phyloP scores from a whole-genome alignment of 1,140 invertebrate species.

The Bombus consobrinus region DNA sequence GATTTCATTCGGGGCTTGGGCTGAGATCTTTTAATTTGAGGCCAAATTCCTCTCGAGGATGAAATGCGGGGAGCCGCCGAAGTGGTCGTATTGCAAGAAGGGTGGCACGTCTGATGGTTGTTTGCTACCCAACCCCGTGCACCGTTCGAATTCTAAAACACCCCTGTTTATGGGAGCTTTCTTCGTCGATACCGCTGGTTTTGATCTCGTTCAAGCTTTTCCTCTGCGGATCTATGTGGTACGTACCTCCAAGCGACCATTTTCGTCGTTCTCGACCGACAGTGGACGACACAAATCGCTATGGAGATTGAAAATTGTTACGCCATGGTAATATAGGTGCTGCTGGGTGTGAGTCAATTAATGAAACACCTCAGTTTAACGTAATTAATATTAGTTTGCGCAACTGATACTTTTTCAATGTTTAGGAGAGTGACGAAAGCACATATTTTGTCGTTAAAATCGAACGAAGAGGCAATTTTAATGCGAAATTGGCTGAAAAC shows the following conservation, averaged over 20 bases:
- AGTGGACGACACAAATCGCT: not conserved
- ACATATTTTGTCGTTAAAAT: too few species aligned
- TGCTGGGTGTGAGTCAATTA: too few species aligned
- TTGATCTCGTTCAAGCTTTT: conserved; percentile 44
- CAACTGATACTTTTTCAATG: too few species aligned
- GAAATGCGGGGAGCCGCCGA: conserved; percentile 75
- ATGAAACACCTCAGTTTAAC: too few species aligned
- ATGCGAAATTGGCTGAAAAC: too few species aligned
- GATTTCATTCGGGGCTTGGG: conserved; percentile 74
- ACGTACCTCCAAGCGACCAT: not conserved
- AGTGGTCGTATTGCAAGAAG: conserved; percentile 70
- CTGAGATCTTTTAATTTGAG: conserved; percentile 82
- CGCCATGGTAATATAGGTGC: too few species aligned
- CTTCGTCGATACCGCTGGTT: conserved; percentile 41
- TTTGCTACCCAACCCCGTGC: conserved; percentile 61
- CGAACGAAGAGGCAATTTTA: too few species aligned
- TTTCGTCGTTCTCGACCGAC: not conserved
- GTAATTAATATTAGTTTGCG: too few species aligned
- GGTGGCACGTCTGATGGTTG: conserved; percentile 67
- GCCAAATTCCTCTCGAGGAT: conserved; percentile 81
- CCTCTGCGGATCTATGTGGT: not conserved
- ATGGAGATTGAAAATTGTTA: not conserved
- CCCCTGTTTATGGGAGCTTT: conserved; percentile 62
- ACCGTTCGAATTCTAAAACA: conserved; percentile 74
- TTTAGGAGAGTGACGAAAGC: too few species aligned